These are phyloP conservation scores for Scatophagus argus DNA, from an alignment of 2,113 vertebrate species.

Conservation along the genomic window DNA sequence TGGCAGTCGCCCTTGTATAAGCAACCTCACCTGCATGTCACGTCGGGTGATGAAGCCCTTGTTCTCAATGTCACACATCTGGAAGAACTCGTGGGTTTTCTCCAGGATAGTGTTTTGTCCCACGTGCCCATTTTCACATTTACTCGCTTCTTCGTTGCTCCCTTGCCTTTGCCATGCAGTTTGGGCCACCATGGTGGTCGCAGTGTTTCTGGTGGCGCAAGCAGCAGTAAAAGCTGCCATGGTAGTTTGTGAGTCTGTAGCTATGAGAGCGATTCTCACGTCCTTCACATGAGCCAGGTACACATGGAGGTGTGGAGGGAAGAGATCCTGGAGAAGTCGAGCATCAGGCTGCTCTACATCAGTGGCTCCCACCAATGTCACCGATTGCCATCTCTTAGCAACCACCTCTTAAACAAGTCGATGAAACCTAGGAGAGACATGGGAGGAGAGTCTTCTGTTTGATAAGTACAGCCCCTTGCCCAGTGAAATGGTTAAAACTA, in stretches of 20 bases:
- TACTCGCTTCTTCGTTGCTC: background rate
- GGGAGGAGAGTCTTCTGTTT: constrained; percentile 49
- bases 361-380: constrained; percentile 65
- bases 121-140: constrained; percentile 23
- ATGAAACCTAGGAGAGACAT: constrained; percentile 69
- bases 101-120: constrained; percentile 79
- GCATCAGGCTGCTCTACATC: constrained; percentile 75
- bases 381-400: constrained; percentile 83
- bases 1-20: background rate
- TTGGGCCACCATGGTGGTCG: constrained; percentile 30
- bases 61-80: constrained; percentile 90
- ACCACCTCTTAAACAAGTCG: constrained; percentile 83
- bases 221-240: constrained; percentile 78
- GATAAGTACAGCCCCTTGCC: constrained; percentile 29
- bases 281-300: constrained; percentile 68
- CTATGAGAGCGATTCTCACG: background rate
- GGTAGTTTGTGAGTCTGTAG: constrained; percentile 13
- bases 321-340: constrained; percentile 54
- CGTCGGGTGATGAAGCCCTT: constrained; percentile 90
- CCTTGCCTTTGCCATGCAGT: constrained; percentile 20
- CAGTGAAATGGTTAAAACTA: background rate
- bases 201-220: constrained; percentile 10
- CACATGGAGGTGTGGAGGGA: constrained; percentile 33
- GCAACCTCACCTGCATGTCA: constrained; percentile 91
- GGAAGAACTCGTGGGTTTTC: constrained; percentile 92